Base-by-base conservation (phyloP, 2,797 vertebrate genomes). In the Manis javanica region DNA sequence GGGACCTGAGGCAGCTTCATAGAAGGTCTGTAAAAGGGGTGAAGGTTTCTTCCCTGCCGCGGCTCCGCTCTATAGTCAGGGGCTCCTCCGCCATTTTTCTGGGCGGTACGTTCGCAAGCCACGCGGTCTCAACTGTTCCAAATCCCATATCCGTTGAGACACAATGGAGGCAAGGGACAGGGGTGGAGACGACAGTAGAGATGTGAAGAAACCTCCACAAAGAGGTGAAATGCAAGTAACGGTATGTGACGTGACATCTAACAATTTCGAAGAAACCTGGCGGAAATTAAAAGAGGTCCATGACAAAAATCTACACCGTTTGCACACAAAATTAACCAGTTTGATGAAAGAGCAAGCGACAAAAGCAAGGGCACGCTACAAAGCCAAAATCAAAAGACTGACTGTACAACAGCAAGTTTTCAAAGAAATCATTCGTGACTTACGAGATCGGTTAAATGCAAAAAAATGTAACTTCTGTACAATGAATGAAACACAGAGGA, bases 221-320 rank as follows among this genome's bases (percentile, higher is more conserved):
- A 16, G 0, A 46, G 59, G 16, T 2, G 29, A 75, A 16, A 0
- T 5, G 2, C 42, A 9, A 34, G 1, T 37, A 49, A 91, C 53
- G 39, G 24, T 16, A 31, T 59, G 66, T 90, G 97, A 95, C 34
- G 1, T 55, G 53, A 12, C 64, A 1, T 79, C 55, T 31, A 49
- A 87, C 0, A 19, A 88, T 1, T 97, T 97, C 88, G 83, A 96
- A 72, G 95, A 86, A 31, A 4, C 91, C 3, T 97, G 95, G 97
- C 49, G 96, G 18, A 23, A 0, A 0, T 72, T 98, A 1, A 96
- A 94, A 89, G 93, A 94, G 18, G 31, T 96, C 82, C 95, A 97
- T 8, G 94, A 97, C 42, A 90, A 57, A 92, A 92, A 97, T 34
- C 0, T 97, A 39, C 2, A 1, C 2, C 39, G 6, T 21, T 79